Evolutionary conservation across 1,140 invertebrate species (phyloP).

Genomic region (Drosophila saltans): DNA sequence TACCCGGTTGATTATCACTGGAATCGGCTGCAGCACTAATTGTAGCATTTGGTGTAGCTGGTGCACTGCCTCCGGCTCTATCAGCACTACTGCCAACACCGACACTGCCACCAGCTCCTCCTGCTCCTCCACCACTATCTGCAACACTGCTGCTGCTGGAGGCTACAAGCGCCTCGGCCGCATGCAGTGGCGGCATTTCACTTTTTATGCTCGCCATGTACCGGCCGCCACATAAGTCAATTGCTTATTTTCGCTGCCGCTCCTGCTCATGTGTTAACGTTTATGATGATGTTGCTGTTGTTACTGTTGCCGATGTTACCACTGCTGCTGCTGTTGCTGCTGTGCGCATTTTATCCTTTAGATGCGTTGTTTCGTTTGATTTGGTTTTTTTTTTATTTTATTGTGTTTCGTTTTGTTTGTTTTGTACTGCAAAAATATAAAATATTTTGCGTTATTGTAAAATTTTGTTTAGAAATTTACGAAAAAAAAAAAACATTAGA

Average conservation of each 20-base stretch:
- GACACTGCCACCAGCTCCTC: slow-evolving; percentile 25
- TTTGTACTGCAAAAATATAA: slow-evolving; percentile 68
- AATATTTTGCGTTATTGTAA: slow-evolving; percentile 27
- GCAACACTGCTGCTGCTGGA: slow-evolving; percentile 37
- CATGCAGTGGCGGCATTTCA: slow-evolving; percentile 82
- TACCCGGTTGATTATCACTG: slow-evolving; percentile 82
- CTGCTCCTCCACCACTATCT: slow-evolving; percentile 27
- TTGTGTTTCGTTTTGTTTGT: slow-evolving; percentile 36
- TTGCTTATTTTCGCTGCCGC: slow-evolving; percentile 22
- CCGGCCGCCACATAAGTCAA: slow-evolving; percentile 62
- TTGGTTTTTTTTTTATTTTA: slow-evolving; percentile 29
- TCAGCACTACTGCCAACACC: neutral
- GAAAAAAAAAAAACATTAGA: slow-evolving; percentile 9
- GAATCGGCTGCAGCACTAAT: slow-evolving; percentile 82
- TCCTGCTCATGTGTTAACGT: neutral
- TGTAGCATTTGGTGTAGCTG: slow-evolving; percentile 67
- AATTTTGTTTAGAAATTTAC: slow-evolving; percentile 13
- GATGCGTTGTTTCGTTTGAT: slow-evolving; percentile 27
- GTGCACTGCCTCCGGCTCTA: slow-evolving; percentile 46
- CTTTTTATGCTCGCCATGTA: slow-evolving; percentile 75
- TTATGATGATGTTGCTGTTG: slow-evolving; percentile 8
- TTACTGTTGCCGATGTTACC: slow-evolving; percentile 8
- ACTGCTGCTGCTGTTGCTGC: slow-evolving; percentile 2
- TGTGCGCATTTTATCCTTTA: slow-evolving; percentile 32
- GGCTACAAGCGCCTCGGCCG: slow-evolving; percentile 72